Evolutionary conservation across 2,797 vertebrate species (phyloP), one percentile per base, ranked within the genome.

Genomic region (Garrulus glandarius): DNA sequence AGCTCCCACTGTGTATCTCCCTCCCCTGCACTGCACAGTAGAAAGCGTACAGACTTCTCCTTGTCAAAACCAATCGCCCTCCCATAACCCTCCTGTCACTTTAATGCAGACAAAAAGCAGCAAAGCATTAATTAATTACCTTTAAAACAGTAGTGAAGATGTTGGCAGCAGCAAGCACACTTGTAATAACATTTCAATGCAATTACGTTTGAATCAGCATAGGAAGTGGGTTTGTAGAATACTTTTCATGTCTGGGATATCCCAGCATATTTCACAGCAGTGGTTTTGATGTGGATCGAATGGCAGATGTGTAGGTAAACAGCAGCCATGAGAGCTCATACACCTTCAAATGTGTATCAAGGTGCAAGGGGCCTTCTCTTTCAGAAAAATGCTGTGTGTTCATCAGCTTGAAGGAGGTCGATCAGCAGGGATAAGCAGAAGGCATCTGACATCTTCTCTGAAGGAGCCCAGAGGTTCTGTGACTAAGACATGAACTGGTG

Each of bases 91-190:
- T 96, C 52, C 92, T 97, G 96, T 96, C 96, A 95, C 88, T 95
- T 95, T 89, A 96, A 87, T 93, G 83, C 89, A 94, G 84, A 90
- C 59, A 56, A 96, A 96, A 94, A 95, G 84, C 90, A 96, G 82
- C 94, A 97, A 95, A 96, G 90, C 90, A 84, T 96, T 96, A 95
- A 96, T 97, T 97, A 97, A 97, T 96, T 90, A 92, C 88, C 88
- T 96, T 90, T 91, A 85, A 91, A 91, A 85, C 84, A 75, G 37
- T 70, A 57, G 44, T 52, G 86, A 88, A 72, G 59, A 84, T 89
- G 56, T 96, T 95, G 94, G 92, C 91, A 94, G 91, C 91, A 87
- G 84, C 91, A 69, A 92, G 81, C 61, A 67, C 36, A 36, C 64
- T 91, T 75, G 59, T 91, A 76, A 65, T 82, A 87, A 79, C 44